Evolutionary conservation across 2,888 invertebrate genomes (phyloP), one percentile per base, ranked within the genome.

Genomic region (Coleophora flavipennella): DNA sequence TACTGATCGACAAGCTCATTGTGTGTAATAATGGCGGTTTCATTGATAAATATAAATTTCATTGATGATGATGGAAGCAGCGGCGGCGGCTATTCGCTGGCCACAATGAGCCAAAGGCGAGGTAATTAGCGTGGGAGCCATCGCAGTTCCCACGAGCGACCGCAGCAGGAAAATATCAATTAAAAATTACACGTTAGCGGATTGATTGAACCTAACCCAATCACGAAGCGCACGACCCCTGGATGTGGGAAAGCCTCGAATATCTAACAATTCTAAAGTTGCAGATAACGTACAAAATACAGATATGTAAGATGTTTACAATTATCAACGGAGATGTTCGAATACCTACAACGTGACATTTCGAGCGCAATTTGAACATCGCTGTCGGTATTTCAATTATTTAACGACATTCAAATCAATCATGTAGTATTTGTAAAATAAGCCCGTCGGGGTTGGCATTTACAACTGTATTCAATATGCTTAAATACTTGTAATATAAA

Each of bases 121-220:
- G 43, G 59, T 71, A 77, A 80, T 78, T 72, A 75, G 68, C 77
- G 80, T 81, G 79, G 76, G 80, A 80, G 68, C 57, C 57, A 49
- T 47, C 49, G 54, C 44, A 48, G 60, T 78, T 80, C 80, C 66
- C 81, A 80, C 78, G 76, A 58, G 57, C 52, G 57, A 50, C 62
- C 65, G 59, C 57, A 62, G 61, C 67, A 69, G 68, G 69, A 68
- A 68, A 73, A 72, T 68, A 66, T 59, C 62, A 65, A 68, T 67
- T 67, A 63, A 59, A 52, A 63, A 64, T 28, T 35, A 67, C 59
- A 60, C 51, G 59, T 55, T 59, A 46, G 52, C 51, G 31, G 14
- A 11, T 11, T 33, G 36, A 37, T 32, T 35, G 49, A 55, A 49
- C 52, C 43, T 48, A 53, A 43, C 50, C 38, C 34, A 34, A 38